Evolutionary conservation across 2,888 invertebrate genomes (phyloP).

Genomic region (Macrostomum cliftonense): DNA sequence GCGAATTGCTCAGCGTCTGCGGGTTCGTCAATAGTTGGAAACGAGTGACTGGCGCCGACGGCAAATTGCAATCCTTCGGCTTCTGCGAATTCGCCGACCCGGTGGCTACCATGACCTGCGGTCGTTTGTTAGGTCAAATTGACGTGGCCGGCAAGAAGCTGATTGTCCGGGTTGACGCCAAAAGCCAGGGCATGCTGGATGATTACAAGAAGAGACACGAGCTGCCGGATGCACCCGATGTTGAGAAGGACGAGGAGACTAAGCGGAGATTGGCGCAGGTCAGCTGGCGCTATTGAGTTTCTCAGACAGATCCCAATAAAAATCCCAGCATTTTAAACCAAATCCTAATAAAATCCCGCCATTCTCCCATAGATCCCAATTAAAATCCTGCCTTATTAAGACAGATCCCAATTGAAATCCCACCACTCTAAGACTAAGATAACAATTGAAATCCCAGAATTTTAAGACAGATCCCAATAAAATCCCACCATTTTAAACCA

Average conservation of each 20-base stretch:
- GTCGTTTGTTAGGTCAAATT: slow-evolving; percentile 68
- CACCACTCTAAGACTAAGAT: too few relatives aligned
- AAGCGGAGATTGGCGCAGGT: not conserved
- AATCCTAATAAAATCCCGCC: not conserved
- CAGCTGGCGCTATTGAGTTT: not conserved
- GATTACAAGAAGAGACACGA: slow-evolving; percentile 51
- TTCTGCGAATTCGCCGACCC: slow-evolving; percentile 92
- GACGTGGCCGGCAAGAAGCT: slow-evolving; percentile 76
- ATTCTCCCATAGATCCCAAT: not conserved
- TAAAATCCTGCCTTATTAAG: too few relatives aligned
- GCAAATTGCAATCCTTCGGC: slow-evolving; percentile 61
- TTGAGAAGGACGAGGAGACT: slow-evolving; percentile 4
- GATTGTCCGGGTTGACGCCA: slow-evolving; percentile 87
- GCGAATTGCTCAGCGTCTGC: slow-evolving; percentile 65
- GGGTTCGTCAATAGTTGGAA: slow-evolving; percentile 91
- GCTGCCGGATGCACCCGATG: slow-evolving; percentile 9
- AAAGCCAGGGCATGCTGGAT: slow-evolving; percentile 78
- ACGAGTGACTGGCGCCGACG: slow-evolving; percentile 58
- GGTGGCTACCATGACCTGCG: slow-evolving; percentile 79
- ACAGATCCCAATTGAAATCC: too few relatives aligned
- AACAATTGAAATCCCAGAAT: too few relatives aligned
- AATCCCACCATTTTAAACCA: too few relatives aligned
- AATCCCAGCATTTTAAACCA: too few relatives aligned
- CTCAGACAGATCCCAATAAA: not conserved
- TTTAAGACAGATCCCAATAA: too few relatives aligned